Conservation (phyloP, 2,888 invertebrate species). For the Cyclophora albipunctata region DNA sequence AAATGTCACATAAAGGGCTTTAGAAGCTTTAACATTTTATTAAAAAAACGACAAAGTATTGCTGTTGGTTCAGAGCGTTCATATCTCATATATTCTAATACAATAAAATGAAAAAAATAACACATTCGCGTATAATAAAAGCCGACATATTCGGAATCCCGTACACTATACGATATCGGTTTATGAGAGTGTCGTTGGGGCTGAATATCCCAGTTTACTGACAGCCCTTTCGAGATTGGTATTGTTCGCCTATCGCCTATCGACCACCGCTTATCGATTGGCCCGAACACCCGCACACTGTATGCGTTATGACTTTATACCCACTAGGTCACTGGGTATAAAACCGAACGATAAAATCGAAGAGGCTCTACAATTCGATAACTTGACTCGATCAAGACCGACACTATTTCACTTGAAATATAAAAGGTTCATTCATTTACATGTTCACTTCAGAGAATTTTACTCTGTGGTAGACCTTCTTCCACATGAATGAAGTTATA, state of each 20-base stretch:
- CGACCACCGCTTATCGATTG: conserved; percentile 27
- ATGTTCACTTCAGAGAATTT: conserved; percentile 5
- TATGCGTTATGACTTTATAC: too few species aligned
- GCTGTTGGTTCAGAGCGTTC: too few species aligned
- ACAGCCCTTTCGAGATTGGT: conserved; percentile 23
- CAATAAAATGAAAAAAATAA: too few species aligned
- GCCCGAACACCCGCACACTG: too few species aligned
- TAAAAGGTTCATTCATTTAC: conserved; percentile 17
- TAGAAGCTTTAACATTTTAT: too few species aligned
- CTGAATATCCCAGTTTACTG: conserved; percentile 15
- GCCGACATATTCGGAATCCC: conserved; percentile 7
- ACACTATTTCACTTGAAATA: conserved; percentile 11
- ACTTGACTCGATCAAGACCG: conserved; percentile 21
- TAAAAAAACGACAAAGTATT: too few species aligned
- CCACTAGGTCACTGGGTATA: conserved; percentile 31
- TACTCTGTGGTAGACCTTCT: too few species aligned
- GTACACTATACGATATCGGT: conserved; percentile 10
- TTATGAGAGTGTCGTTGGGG: conserved; percentile 12
- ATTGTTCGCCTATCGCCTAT: conserved; percentile 22
- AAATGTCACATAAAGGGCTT: too few species aligned
- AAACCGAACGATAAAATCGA: conserved; percentile 30
- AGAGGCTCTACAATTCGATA: conserved; percentile 31
- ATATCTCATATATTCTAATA: too few species aligned
- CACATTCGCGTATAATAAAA: background rate
- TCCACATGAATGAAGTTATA: too few species aligned